A percentile compares a stretch with the other conserved stretches of the same genome.
Evolutionary conservation across 2,113 vertebrate genomes (phyloP).

Genomic region (Phyllopteryx taeniolatus): DNA sequence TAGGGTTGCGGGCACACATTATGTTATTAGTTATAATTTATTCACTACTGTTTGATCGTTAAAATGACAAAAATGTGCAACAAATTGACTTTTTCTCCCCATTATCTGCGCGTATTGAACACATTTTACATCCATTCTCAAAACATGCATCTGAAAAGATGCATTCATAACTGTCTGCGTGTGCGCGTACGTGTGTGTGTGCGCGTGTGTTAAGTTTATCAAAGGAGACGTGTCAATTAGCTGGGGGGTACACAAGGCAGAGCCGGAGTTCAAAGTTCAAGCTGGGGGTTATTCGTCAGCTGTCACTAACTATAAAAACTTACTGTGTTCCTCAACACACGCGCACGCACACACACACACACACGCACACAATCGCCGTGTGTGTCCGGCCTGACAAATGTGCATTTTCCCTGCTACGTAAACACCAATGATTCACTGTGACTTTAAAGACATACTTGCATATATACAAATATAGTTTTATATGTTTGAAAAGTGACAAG

Average conservation of each 20-base stretch:
- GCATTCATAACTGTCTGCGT: not conserved
- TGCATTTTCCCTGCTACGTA: not conserved
- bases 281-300: slow-evolving; percentile 57
- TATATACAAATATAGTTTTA: not conserved
- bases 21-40: slow-evolving; percentile 1
- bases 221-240: slow-evolving; percentile 67
- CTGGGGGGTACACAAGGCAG: slow-evolving; percentile 44
- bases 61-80: not conserved
- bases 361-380: slow-evolving; percentile 10
- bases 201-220: slow-evolving; percentile 40
- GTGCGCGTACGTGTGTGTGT: slow-evolving; percentile 11
- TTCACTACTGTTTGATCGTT: not conserved
- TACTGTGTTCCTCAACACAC: slow-evolving; percentile 23
- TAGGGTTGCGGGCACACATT: not conserved
- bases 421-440: not conserved
- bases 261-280: slow-evolving; percentile 53
- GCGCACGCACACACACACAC: not conserved
- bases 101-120: not conserved
- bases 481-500: not conserved
- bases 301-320: slow-evolving; percentile 71
- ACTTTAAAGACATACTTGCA: not conserved
- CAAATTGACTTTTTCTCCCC: not conserved
- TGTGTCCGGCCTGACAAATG: slow-evolving; percentile 1
- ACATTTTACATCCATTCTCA: not conserved
- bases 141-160: not conserved